A percentile compares a stretch with the other conserved stretches of the same genome.
phyloP scores from a whole-genome alignment of 2,797 vertebrate genomes.

The Lacerta agilis region DNA sequence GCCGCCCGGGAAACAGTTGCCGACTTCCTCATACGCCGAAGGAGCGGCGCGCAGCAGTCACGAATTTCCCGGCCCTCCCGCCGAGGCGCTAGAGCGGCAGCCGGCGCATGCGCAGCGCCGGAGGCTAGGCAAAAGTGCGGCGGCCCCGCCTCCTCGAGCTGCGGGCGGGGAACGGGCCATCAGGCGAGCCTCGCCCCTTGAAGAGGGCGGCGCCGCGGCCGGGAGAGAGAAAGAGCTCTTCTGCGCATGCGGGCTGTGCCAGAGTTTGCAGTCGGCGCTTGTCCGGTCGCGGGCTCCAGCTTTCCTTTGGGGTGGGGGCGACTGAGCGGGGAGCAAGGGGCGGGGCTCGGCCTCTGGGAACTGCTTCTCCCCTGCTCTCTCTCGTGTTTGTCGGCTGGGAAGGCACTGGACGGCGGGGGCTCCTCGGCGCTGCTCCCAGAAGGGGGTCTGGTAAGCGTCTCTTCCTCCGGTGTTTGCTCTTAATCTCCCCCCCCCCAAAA shows the following conservation, averaged over 20 bases:
- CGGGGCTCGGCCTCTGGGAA: conserved; percentile 6
- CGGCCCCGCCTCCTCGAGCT: neutral
- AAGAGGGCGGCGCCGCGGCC: too few species aligned
- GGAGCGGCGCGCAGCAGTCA: neutral
- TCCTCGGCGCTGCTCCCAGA: neutral
- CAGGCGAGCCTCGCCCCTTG: neutral
- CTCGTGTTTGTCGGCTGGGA: neutral
- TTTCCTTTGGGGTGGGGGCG: neutral
- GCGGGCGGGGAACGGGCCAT: neutral
- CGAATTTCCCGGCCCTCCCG: neutral
- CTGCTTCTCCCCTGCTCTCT: neutral
- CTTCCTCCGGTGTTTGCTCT: neutral
- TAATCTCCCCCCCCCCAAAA: neutral
- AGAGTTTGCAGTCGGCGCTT: neutral
- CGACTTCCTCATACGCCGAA: neutral
- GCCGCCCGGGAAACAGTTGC: neutral
- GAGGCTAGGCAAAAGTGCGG: neutral
- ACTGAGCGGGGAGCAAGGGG: neutral
- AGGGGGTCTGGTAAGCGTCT: neutral
- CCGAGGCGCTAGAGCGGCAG: neutral
- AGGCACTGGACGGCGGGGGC: neutral
- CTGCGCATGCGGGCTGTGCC: neutral
- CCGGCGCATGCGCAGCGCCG: neutral
- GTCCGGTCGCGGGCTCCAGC: neutral
- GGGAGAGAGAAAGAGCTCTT: too few species aligned